Base-by-base conservation (phyloP, 2,113 vertebrate species). In the Camelus bactrianus region DNA sequence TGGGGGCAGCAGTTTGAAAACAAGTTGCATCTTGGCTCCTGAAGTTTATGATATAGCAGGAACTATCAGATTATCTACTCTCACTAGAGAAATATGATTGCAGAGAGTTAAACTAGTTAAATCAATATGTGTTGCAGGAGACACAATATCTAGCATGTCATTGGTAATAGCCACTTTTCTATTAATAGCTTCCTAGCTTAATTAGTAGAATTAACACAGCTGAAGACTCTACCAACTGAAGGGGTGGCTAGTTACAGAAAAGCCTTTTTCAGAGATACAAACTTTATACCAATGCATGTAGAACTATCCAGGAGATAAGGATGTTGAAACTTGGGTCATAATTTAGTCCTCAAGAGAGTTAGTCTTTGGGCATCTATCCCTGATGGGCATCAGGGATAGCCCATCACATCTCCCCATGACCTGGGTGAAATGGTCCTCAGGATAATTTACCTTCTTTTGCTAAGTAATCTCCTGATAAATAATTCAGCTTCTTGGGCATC, bases 381-480 rank as follows among this genome's bases (percentile, higher is more conserved):
- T 35, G 35, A 35, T 35, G 35, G 35, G 70, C 19, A 67, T 79
- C 11, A 77, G 82, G 91, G 85, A 32, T 42, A 89, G 58, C 52
- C 70, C 35, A 15, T 76, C 84, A 54, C 2, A 10, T 69, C 69
- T 72, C 50, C 76, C 65, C 28, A 16, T 42, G 81, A 91, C 75
- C 20, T 85, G 88, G 76, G 88, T 77, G 38, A 93, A 96, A 88
- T 15, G 10, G 82, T 87, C 88, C 69, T 95, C 70, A n/a, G 79
- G 91, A 93, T 89, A 91, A 96, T 94, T 95, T 91, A 95, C 91
- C 84, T 96, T 67, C 56, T 73, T 96, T 76, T 95, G 85, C 88
- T 95, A 94, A 94, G 97, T 77, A 84, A 96, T 93, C 84, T 85
- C 72, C 80, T 96, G 10, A 95, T 97, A 96, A 95, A 97, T 95